Conservation (phyloP, 2,797 vertebrate species). For the Pyrocephalus nanus region DNA sequence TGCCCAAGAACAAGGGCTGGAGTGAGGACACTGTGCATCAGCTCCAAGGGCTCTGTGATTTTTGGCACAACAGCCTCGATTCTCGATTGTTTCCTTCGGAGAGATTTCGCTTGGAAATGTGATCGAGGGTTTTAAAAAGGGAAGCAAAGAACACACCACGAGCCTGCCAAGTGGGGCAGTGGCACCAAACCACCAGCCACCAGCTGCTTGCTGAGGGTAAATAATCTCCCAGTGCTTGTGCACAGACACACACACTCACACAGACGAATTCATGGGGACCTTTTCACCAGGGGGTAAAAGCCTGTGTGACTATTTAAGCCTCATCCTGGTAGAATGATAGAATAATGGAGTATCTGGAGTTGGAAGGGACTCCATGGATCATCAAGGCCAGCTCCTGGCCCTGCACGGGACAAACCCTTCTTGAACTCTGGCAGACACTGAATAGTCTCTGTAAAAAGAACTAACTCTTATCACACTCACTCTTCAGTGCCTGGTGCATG, state of each 20-base stretch:
- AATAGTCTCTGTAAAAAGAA: not conserved
- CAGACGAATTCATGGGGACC: not conserved
- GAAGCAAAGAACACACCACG: not conserved
- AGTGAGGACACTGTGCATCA: not conserved
- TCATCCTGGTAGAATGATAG: not conserved
- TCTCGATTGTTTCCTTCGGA: conserved; percentile 54
- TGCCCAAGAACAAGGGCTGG: not conserved
- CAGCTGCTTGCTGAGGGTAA: not conserved
- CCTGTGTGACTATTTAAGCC: not conserved
- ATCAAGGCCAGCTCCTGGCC: not conserved
- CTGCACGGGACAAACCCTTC: not conserved
- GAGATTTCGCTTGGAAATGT: not conserved
- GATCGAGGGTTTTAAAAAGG: not conserved
- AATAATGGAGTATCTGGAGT: not conserved
- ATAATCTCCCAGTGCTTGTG: not conserved
- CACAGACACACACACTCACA: not conserved
- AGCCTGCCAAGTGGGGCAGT: conserved; percentile 39
- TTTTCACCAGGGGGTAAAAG: not conserved
- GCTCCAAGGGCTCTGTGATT: conserved; percentile 29
- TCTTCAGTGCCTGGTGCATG: not conserved
- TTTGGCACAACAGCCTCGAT: conserved; percentile 19
- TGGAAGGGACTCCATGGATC: not conserved
- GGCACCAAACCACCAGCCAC: not conserved
- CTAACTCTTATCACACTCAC: not conserved
- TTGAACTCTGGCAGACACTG: not conserved